Evolutionary conservation across 2,797 vertebrate species (phyloP), one percentile per base, ranked within the genome.

Genomic region (Yasuhikotakia modesta): DNA sequence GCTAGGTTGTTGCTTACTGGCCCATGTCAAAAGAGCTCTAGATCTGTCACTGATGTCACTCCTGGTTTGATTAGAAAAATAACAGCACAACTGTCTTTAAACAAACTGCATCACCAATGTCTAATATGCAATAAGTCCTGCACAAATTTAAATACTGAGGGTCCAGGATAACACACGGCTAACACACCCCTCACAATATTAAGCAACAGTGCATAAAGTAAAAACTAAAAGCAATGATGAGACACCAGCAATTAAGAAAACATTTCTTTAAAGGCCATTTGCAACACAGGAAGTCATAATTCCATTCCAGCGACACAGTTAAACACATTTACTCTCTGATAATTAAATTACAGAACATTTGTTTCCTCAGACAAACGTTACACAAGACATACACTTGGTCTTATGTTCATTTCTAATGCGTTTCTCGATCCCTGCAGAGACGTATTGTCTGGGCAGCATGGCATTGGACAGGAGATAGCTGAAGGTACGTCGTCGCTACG

Each of bases 381-480:
- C 68, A 72, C 64, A 78, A 80, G 48, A 68, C 76, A 0, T 13
- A 17, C 17, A 61, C 43, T 19, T 43, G 35, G 52, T 63, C 55
- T 74, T n/a, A 73, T 52, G 27, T 81, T 83, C 75, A 76, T 77
- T 43, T 52, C 68, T 84, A 81, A 85, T 72, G 82, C 10, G 76
- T 48, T 46, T 79, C 70, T 73, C 61, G 63, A 45, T 72, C 45
- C 52, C 69, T 50, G 22, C 73, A 85, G 78, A 87, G 79, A 89
- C 86, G 87, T 88, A 89, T 89, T 85, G 84, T 84, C 84, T 67
- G 82, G 82, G 86, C 89, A 90, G 86, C 86, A 93, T 88, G 86
- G 90, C 86, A 90, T 91, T 90, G 91, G 86, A 82, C 88, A 88
- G 75, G 19, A 87, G 88, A 87, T 74, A 88, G 85, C 76, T 84